Evolutionary conservation across 2,113 vertebrate genomes (phyloP).

Genomic region (Macroglossus sobrinus): DNA sequence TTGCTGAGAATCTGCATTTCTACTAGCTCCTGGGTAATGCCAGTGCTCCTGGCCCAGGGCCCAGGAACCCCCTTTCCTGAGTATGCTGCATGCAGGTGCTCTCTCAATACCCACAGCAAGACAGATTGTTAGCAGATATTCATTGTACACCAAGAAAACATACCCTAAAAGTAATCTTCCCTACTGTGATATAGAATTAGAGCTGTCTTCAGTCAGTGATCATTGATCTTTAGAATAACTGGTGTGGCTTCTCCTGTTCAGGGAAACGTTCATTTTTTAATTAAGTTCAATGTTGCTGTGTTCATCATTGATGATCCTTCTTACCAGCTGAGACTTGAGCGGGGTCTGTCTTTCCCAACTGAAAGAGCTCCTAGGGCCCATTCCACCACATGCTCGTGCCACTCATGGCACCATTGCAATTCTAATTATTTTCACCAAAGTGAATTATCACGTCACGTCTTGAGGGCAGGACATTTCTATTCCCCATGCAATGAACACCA

Average conservation of each 20-base stretch:
- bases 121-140: neutral
- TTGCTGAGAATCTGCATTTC: neutral
- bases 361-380: neutral
- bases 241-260: neutral
- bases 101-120: neutral
- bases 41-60: neutral
- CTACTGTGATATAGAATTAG: neutral
- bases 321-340: neutral
- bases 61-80: neutral
- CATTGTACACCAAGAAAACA: neutral
- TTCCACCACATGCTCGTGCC: neutral
- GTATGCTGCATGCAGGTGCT: neutral
- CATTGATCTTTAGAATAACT: neutral
- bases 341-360: neutral
- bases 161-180: neutral
- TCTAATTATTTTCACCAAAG: neutral
- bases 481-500: neutral
- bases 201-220: neutral
- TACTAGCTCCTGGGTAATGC: neutral
- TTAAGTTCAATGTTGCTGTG: accelerated
- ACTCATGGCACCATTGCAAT: accelerated
- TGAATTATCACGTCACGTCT: neutral
- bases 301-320: neutral
- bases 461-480: neutral
- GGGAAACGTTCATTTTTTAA: neutral